phyloP scores from a whole-genome alignment of 2,113 vertebrate genomes.

The Heptranchias perlo region DNA sequence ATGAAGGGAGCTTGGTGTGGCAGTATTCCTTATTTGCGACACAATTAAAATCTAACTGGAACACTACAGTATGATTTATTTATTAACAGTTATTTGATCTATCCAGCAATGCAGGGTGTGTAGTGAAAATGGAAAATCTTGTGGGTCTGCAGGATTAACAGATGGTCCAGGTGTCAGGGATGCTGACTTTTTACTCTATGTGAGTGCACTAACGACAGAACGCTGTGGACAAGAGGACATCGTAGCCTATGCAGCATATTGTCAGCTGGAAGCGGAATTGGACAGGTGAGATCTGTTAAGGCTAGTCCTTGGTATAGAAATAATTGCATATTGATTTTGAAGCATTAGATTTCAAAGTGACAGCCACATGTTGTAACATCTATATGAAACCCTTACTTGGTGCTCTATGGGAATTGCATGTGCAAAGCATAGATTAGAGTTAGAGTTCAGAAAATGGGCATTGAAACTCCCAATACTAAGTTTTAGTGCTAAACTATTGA shows the following conservation, averaged over 20 bases:
- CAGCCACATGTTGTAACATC: neutral
- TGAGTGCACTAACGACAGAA: constrained; percentile 85
- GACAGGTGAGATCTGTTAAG: constrained; percentile 67
- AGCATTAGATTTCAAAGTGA: neutral
- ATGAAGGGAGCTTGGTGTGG: neutral
- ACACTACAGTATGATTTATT: neutral
- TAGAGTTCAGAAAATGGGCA: neutral
- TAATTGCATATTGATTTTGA: neutral
- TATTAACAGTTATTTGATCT: neutral
- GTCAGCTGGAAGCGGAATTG: constrained; percentile 87
- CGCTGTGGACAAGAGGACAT: constrained; percentile 92
- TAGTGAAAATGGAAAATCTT: constrained; percentile 68
- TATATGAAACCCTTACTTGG: neutral
- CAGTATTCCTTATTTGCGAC: neutral
- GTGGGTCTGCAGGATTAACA: constrained; percentile 61
- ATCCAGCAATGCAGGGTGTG: constrained; percentile 83
- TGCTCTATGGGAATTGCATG: neutral
- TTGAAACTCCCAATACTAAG: neutral
- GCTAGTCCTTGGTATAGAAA: neutral
- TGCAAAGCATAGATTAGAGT: neutral
- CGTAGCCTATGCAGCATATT: constrained; percentile 94
- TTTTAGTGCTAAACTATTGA: neutral
- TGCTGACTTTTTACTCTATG: constrained; percentile 87
- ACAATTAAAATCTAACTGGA: neutral
- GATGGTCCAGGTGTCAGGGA: constrained; percentile 77